Evolutionary conservation across 1,140 invertebrate species (phyloP).

Genomic region (Drosophila pachea): DNA sequence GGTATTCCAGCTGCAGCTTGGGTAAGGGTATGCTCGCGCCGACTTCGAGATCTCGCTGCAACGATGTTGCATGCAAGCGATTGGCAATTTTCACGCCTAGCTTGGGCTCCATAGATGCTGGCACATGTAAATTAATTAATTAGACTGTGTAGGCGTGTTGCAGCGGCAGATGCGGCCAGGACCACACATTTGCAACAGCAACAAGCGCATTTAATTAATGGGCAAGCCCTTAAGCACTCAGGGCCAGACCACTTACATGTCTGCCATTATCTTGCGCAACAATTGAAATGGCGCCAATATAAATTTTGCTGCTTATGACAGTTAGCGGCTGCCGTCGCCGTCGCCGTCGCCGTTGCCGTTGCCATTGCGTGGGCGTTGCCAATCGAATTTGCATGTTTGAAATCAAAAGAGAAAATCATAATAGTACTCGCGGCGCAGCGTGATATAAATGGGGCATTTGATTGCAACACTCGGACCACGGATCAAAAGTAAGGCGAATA

Average conservation of each 20-base stretch:
- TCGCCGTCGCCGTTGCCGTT: slow-evolving; percentile 11
- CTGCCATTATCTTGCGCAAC: slow-evolving; percentile 34
- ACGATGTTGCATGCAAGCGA: slow-evolving; percentile 50
- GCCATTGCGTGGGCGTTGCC: slow-evolving; percentile 67
- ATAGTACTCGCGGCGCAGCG: slow-evolving; percentile 43
- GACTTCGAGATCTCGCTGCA: background rate
- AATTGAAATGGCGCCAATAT: slow-evolving; percentile 66
- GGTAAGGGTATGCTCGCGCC: slow-evolving; percentile 12
- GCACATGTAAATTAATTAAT: slow-evolving; percentile 72
- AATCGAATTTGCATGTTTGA: slow-evolving; percentile 73
- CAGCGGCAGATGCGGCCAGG: slow-evolving; percentile 40
- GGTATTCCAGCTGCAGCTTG: background rate
- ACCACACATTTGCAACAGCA: slow-evolving; percentile 49
- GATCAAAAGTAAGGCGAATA: slow-evolving; percentile 61
- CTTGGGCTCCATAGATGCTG: slow-evolving; percentile 4
- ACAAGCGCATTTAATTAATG: slow-evolving; percentile 71
- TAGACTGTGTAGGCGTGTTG: slow-evolving; percentile 59
- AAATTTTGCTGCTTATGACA: slow-evolving; percentile 61
- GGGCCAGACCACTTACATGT: slow-evolving; percentile 46
- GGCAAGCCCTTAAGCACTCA: slow-evolving; percentile 55
- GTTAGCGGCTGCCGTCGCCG: slow-evolving; percentile 28
- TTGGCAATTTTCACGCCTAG: slow-evolving; percentile 56
- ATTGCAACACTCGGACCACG: slow-evolving; percentile 50
- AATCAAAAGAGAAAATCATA: slow-evolving; percentile 55
- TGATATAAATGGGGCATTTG: slow-evolving; percentile 42